These are phyloP conservation scores for Troides aeacus DNA, from an alignment of 2,888 invertebrate species.

Conservation along the genomic window DNA sequence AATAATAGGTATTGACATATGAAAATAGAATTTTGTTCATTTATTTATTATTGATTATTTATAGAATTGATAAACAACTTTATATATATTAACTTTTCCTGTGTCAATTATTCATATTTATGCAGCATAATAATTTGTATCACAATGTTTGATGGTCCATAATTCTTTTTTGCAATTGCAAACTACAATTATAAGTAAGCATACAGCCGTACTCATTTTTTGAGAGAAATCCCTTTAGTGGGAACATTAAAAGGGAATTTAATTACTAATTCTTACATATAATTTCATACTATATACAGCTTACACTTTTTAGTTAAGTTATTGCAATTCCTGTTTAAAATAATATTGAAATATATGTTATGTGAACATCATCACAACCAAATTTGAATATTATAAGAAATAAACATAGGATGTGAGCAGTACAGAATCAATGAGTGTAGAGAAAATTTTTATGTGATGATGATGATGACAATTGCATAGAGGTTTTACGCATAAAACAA, in stretches of 20 bases:
- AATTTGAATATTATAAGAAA: neutral
- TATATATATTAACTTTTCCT: neutral
- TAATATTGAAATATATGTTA: neutral
- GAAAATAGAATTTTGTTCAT: neutral
- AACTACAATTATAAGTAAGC: neutral
- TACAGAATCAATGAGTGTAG: too few relatives aligned
- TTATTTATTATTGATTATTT: neutral
- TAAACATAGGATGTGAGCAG: neutral
- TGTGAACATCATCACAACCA: neutral
- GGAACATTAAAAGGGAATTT: too few relatives aligned
- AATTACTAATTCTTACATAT: neutral
- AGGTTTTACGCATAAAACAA: too few relatives aligned
- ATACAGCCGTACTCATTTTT: neutral
- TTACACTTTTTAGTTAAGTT: neutral
- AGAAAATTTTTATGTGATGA: too few relatives aligned
- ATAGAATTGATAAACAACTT: neutral
- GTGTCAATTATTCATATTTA: conserved; percentile 5
- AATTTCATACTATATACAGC: neutral
- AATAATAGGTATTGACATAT: neutral
- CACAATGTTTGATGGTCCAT: conserved; percentile 29
- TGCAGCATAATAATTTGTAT: conserved; percentile 14
- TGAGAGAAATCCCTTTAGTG: too few relatives aligned
- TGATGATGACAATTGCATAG: too few relatives aligned
- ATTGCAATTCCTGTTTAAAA: neutral
- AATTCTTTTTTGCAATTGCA: conserved; percentile 2